A percentile compares a stretch with the other conserved stretches of the same genome.
phyloP scores from a whole-genome alignment of 2,113 vertebrate genomes.

The Lethenteron reissneri region DNA sequence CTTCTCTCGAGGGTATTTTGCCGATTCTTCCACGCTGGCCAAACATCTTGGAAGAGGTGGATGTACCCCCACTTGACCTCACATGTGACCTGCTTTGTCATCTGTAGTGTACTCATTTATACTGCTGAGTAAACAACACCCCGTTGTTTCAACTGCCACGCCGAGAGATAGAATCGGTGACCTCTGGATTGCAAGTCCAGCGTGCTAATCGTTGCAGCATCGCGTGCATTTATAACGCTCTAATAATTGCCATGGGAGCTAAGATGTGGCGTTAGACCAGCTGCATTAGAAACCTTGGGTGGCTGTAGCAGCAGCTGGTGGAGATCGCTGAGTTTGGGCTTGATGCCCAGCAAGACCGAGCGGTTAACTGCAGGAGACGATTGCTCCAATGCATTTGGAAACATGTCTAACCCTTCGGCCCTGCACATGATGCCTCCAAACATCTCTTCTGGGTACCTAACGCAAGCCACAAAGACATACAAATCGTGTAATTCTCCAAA shows the following conservation, averaged over 20 bases:
- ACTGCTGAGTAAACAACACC: no score
- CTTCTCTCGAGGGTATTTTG: no score
- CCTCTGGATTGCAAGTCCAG: background rate
- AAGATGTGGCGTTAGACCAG: background rate
- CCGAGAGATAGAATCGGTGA: background rate
- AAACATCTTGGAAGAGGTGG: no score
- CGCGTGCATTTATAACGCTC: background rate
- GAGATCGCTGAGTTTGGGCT: constrained; percentile 78
- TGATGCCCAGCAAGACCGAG: constrained; percentile 58
- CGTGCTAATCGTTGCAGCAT: background rate
- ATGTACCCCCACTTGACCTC: no score
- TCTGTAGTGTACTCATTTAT: no score
- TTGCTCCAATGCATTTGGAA: constrained; percentile 73
- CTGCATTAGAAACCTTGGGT: constrained; percentile 43
- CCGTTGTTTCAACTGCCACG: no score
- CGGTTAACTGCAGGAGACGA: constrained; percentile 54
- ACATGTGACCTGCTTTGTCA: no score
- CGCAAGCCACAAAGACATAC: background rate
- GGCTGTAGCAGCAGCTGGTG: constrained; percentile 72
- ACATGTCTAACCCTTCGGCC: constrained; percentile 71
- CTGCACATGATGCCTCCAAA: constrained; percentile 20
- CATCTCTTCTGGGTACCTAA: background rate
- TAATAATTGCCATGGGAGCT: background rate
- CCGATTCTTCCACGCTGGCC: no score
- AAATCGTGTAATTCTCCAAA: background rate